Evolutionary conservation across 2,888 invertebrate genomes (phyloP).

Genomic region (Isoperla grammatica): DNA sequence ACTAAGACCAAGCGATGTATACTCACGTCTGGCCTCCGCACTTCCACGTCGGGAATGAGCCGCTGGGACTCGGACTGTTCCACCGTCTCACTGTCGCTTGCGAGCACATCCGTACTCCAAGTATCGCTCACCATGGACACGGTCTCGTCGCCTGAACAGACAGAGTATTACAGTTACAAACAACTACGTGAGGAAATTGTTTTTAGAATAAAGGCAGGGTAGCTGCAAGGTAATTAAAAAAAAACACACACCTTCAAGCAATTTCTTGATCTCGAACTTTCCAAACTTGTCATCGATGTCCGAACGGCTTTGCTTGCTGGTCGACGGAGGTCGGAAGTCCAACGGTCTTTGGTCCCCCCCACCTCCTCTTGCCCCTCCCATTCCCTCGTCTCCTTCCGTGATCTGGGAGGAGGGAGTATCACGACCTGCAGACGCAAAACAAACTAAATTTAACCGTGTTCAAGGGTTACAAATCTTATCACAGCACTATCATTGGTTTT

Average conservation of each 20-base stretch:
- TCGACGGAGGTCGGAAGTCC: conserved; percentile 43
- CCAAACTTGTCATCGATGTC: conserved; percentile 98
- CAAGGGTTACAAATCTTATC: too few relatives aligned
- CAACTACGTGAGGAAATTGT: neutral
- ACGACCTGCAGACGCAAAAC: conserved; percentile 52
- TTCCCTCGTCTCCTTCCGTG: conserved; percentile 63
- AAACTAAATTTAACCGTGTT: too few relatives aligned
- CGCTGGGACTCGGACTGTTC: conserved; percentile 45
- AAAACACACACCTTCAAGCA: conserved; percentile 46
- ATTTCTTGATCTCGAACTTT: conserved; percentile 88
- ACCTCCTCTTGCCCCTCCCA: conserved; percentile 24
- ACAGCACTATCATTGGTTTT: too few relatives aligned
- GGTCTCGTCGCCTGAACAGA: conserved; percentile 91
- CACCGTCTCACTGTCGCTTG: conserved; percentile 92
- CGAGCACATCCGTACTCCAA: conserved; percentile 97
- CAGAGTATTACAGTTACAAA: conserved; percentile 36
- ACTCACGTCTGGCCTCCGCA: too few relatives aligned
- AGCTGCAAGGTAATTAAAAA: neutral
- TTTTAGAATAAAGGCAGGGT: neutral
- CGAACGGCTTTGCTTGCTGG: conserved; percentile 76
- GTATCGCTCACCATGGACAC: conserved; percentile 96
- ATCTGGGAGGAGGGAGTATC: conserved; percentile 95
- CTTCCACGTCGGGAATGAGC: neutral
- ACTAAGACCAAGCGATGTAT: too few relatives aligned
- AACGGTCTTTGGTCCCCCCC: conserved; percentile 39